These are phyloP conservation scores for Zaprionus obscuricornis DNA, from an alignment of 2,888 invertebrate genomes.

Conservation along the genomic window DNA sequence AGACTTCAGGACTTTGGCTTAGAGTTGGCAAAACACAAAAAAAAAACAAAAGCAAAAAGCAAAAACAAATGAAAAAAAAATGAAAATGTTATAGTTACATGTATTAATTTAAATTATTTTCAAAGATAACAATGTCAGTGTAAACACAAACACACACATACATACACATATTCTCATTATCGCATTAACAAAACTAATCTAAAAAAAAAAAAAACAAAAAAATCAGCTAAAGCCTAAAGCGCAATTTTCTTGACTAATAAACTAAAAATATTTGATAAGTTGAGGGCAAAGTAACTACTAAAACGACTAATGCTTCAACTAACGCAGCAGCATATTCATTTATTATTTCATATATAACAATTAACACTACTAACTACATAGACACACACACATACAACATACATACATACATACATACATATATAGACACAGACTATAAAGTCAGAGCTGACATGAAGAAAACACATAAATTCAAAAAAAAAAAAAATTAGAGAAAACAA, in stretches of 20 bases:
- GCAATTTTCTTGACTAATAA: constrained; percentile 54
- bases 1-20: constrained; percentile 18
- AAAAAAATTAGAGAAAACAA: constrained; percentile 24
- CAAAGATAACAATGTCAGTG: constrained; percentile 20
- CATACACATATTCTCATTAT: constrained; percentile 1
- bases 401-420: constrained; percentile 10
- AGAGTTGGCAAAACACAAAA: constrained; percentile 14
- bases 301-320: constrained; percentile 34
- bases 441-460: constrained; percentile 26
- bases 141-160: constrained; percentile 4
- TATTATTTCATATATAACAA: constrained; percentile 40
- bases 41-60: constrained; percentile 1
- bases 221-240: constrained; percentile 16
- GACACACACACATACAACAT: constrained; percentile 23
- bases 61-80: no score
- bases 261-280: constrained; percentile 65
- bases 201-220: no score
- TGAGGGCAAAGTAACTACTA: constrained; percentile 37
- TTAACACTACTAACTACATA: constrained; percentile 58
- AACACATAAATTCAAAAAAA: constrained; percentile 8
- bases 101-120: constrained; percentile 8
- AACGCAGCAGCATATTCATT: constrained; percentile 4
- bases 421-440: constrained; percentile 12
- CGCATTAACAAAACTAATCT: constrained; percentile 40
- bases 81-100: constrained; percentile 1